A percentile compares a stretch with the other conserved stretches of the same genome.
These are phyloP conservation scores for Epizoanthus rinbou DNA, from an alignment of 92 coral and sea anemone genomes.

Conservation along the genomic window DNA sequence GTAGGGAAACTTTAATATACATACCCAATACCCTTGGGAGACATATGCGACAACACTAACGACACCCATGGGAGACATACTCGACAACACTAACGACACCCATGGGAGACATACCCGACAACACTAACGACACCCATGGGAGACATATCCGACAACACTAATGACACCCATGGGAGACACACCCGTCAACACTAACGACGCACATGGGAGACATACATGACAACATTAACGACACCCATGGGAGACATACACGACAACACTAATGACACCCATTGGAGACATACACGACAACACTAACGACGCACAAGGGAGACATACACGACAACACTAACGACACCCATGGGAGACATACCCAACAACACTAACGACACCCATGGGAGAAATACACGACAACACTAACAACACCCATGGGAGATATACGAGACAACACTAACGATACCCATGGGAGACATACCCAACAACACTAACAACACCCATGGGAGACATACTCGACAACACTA, in stretches of 20 bases:
- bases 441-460: too few species aligned
- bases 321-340: too few species aligned
- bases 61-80: constrained; percentile 50
- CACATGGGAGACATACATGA: constrained; percentile 72
- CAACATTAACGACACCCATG: background rate
- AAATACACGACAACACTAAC: background rate
- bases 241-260: constrained; percentile 35
- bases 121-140: background rate
- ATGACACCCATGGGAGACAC: constrained; percentile 6
- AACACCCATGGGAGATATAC: too few species aligned
- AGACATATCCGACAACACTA: background rate
- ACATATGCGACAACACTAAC: too few species aligned
- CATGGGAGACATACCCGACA: constrained; percentile 59
- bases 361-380: background rate
- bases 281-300: background rate
- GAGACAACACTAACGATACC: too few species aligned
- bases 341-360: too few species aligned
- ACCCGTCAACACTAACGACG: constrained; percentile 97
- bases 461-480: too few species aligned
- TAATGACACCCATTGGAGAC: background rate
- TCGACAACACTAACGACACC: constrained; percentile 98
- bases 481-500: too few species aligned
- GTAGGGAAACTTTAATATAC: background rate
- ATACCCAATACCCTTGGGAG: background rate
- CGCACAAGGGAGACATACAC: background rate